Evolutionary conservation across 1,140 invertebrate species (phyloP).

Genomic region (Drosophila parabipectinata): DNA sequence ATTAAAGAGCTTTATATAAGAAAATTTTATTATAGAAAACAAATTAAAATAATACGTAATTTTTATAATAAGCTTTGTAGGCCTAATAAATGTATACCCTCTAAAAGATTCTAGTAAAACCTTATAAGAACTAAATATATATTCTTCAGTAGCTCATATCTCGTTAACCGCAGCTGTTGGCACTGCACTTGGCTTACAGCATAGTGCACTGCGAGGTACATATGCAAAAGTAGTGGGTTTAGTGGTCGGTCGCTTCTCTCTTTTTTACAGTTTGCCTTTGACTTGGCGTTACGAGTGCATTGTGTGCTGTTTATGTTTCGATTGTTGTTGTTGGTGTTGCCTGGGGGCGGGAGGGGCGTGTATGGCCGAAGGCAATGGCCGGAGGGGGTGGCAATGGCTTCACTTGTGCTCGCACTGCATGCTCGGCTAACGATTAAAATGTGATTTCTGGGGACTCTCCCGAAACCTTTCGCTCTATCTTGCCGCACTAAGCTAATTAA

Average conservation of each 20-base stretch:
- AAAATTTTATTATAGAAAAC: too few relatives aligned
- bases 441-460: slow-evolving; percentile 21
- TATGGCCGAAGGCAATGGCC: slow-evolving; percentile 13
- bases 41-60: too few relatives aligned
- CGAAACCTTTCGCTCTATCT: slow-evolving; percentile 25
- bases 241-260: slow-evolving; percentile 45
- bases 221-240: slow-evolving; percentile 17
- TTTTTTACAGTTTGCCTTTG: slow-evolving; percentile 58
- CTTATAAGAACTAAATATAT: too few relatives aligned
- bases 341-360: neutral
- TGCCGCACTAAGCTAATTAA: slow-evolving; percentile 30
- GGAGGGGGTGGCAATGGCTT: slow-evolving; percentile 5
- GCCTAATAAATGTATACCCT: too few relatives aligned
- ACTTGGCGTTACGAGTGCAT: slow-evolving; percentile 36
- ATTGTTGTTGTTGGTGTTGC: slow-evolving; percentile 25
- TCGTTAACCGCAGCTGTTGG: neutral
- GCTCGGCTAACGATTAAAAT: slow-evolving; percentile 34
- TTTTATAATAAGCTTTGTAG: too few relatives aligned
- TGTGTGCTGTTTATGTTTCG: slow-evolving; percentile 41
- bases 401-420: neutral
- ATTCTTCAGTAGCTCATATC: neutral
- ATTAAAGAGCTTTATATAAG: too few relatives aligned
- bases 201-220: slow-evolving; percentile 53
- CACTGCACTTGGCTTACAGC: neutral
- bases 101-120: too few relatives aligned